phyloP scores from a whole-genome alignment of 2,113 vertebrate genomes.

The Boulengeromyrus knoepffleri region DNA sequence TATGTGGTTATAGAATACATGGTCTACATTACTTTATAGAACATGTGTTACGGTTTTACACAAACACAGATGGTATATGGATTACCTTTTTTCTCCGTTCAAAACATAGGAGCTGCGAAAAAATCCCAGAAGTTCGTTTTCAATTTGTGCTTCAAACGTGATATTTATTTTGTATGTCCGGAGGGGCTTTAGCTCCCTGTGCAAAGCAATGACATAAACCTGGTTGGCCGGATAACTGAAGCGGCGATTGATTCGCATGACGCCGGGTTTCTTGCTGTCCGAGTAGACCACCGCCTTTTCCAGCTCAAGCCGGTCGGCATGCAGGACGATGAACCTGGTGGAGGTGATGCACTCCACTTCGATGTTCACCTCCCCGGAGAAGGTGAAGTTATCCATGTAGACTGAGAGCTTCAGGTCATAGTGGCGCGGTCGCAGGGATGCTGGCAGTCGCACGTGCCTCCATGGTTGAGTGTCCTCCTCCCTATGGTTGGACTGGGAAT shows the following conservation, averaged over 20 bases:
- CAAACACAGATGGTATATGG: background rate
- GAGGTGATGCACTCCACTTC: conserved; percentile 81
- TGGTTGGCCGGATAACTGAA: conserved; percentile 78
- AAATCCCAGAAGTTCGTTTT: conserved; percentile 90
- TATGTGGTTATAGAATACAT: background rate
- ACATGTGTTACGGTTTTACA: background rate
- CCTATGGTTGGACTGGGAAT: conserved; percentile 48
- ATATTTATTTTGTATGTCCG: conserved; percentile 81
- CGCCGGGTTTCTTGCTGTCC: conserved; percentile 72
- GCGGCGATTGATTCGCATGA: conserved; percentile 70
- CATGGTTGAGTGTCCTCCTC: conserved; percentile 67
- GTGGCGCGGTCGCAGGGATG: conserved; percentile 75
- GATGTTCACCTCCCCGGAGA: conserved; percentile 84
- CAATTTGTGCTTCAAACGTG: conserved; percentile 80
- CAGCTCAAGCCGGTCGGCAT: conserved; percentile 75
- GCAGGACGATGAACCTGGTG: conserved; percentile 84
- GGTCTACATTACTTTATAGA: background rate
- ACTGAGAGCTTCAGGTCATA: conserved; percentile 81
- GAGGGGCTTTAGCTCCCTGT: conserved; percentile 76
- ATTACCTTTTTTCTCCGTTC: conserved; percentile 80
- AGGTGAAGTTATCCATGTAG: conserved; percentile 96
- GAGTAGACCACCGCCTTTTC: conserved; percentile 72
- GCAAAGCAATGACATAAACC: conserved; percentile 81
- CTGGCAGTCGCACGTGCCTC: conserved; percentile 71
- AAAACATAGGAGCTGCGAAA: conserved; percentile 87